Evolutionary conservation across 2,888 invertebrate species (phyloP), one percentile per base, ranked within the genome.

Genomic region (Drosophila percnosoma): DNA sequence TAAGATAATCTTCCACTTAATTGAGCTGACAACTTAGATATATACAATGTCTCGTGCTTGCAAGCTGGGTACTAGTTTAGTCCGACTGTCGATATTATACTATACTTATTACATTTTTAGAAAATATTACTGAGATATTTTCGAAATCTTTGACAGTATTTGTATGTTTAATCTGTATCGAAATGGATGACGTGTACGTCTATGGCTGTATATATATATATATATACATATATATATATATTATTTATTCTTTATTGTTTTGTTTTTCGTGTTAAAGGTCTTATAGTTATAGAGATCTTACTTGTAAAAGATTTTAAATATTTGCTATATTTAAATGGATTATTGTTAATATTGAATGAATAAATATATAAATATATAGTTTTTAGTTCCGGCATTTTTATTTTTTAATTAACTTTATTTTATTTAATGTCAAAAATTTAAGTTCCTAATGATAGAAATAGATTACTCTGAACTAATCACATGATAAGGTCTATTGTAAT

Each of bases 151-250:
- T 2, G 2, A 40, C 40, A 40, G 10, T 42, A 21, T 42, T 42
- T 40, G n/a, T 0, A 10, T n/a, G 2, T 11, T n/a, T n/a, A 10
- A 10, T n/a, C n/a, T n/a, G 4, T n/a, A 1, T n/a, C 2, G 5
- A 40, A 40, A 40, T 40, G 2, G 21, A 2, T 11, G 40, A 21
- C 4, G n/a, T 1, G 2, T n/a, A n/a, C 2, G 2, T 40, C 10
- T n/a, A 10, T n/a, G 4, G n/a, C 1, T 40, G 0, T n/a, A 38
- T n/a, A 38, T n/a, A n/a, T n/a, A 40, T 4, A n/a, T 38, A n/a
- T 10, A 40, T 40, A 4, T 24, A 21, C 21, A 21, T 27, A 27
- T 13, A 11, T 11, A 27, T 27, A 40, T 40, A 4, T 42, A 21
- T 2, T 7, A 24, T 24, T 2, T 15, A 45, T 24, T 8, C 8